Conservation (phyloP, 2,888 invertebrate genomes). For the Polydrusus pterygomalis region DNA sequence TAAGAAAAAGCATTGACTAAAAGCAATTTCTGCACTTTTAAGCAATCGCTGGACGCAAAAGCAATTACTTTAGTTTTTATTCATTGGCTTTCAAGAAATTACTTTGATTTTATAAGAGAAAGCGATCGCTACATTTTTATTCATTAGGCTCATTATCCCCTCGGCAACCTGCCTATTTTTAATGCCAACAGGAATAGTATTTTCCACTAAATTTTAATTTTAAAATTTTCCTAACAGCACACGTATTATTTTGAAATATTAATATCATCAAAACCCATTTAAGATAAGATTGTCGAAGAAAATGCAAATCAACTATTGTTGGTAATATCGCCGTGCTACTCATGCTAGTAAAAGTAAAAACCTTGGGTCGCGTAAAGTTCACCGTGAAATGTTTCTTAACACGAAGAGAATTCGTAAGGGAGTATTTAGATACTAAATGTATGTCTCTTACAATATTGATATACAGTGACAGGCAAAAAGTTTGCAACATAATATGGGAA, state of each 20-base stretch:
- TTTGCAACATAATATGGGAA: too few species aligned
- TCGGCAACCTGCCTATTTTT: too few species aligned
- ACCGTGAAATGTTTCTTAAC: slow-evolving; percentile 41
- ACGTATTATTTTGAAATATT: background rate
- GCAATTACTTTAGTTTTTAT: too few species aligned
- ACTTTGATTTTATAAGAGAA: too few species aligned
- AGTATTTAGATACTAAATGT: background rate
- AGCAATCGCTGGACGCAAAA: too few species aligned
- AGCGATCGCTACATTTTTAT: too few species aligned
- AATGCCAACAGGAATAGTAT: too few species aligned
- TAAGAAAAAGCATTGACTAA: too few species aligned
- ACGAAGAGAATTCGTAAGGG: slow-evolving; percentile 25
- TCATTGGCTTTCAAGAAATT: too few species aligned
- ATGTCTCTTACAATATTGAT: background rate
- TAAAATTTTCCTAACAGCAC: background rate
- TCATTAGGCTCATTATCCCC: too few species aligned
- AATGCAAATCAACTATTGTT: slow-evolving; percentile 44
- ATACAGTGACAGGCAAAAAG: too few species aligned
- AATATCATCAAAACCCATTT: slow-evolving; percentile 17
- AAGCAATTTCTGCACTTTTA: too few species aligned
- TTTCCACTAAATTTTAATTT: background rate
- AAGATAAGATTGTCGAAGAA: slow-evolving; percentile 4
- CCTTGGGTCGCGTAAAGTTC: slow-evolving; percentile 53
- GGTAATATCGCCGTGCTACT: slow-evolving; percentile 35
- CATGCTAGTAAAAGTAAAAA: slow-evolving; percentile 54